These are phyloP conservation scores for Paracyclopina nana DNA, from an alignment of 1,140 invertebrate species.

Conservation along the genomic window DNA sequence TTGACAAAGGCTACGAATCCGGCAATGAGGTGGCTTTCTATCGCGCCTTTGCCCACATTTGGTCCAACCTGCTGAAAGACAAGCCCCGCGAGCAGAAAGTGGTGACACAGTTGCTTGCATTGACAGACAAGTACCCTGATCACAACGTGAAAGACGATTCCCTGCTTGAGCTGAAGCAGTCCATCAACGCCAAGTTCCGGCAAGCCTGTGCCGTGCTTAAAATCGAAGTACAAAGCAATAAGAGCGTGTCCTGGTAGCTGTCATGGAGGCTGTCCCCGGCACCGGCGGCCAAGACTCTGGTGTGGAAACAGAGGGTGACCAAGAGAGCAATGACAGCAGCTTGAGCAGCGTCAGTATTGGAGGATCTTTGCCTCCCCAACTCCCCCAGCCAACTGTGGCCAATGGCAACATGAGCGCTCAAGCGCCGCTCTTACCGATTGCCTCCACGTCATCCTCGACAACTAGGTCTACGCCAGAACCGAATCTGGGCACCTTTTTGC, in stretches of 20 bases:
- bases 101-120: not conserved
- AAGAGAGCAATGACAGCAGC: conserved; percentile 12
- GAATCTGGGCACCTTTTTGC: not conserved
- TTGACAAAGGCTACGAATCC: not conserved
- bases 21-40: not conserved
- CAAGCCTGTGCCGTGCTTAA: not conserved
- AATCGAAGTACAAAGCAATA: not conserved
- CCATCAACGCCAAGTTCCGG: not conserved
- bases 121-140: not conserved
- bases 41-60: not conserved
- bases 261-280: not conserved
- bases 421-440: not conserved
- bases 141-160: not conserved
- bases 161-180: too few relatives aligned
- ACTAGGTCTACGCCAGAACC: conserved; percentile 6
- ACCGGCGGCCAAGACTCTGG: conserved; percentile 3
- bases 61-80: not conserved
- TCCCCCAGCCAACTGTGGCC: not conserved
- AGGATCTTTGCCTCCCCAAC: not conserved
- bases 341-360: not conserved
- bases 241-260: not conserved
- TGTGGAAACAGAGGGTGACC: conserved; percentile 5
- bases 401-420: not conserved
- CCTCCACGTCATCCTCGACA: too few relatives aligned
- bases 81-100: not conserved